Evolutionary conservation across 2,797 vertebrate species (phyloP).

Genomic region (Hipposideros larvatus): DNA sequence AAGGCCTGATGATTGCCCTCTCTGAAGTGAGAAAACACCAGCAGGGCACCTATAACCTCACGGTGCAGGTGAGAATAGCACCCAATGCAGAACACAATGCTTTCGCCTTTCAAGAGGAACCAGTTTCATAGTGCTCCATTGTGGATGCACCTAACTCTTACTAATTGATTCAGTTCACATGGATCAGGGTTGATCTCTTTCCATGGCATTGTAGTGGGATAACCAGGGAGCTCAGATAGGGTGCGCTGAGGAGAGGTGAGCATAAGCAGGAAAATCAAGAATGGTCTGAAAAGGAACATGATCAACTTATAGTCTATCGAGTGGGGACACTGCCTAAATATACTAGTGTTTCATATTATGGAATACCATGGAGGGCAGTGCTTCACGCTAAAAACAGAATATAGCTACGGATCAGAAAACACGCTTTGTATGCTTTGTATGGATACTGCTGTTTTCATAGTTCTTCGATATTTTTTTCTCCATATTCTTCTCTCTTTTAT

Average conservation of each 20-base stretch:
- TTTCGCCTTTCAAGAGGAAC: background rate
- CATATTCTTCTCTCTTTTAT: background rate
- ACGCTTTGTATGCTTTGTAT: background rate
- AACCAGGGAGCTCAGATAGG: background rate
- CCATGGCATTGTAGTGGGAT: fast-evolving
- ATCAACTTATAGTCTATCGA: background rate
- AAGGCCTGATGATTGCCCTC: constrained; percentile 92
- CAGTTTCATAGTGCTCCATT: fast-evolving
- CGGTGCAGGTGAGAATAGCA: constrained; percentile 92
- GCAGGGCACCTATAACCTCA: constrained; percentile 90
- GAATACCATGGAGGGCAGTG: background rate
- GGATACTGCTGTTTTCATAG: background rate
- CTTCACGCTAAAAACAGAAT: background rate
- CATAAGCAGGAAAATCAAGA: background rate
- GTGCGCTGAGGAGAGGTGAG: background rate
- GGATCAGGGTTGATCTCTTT: background rate
- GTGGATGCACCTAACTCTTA: background rate
- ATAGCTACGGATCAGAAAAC: background rate
- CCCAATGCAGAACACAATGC: fast-evolving
- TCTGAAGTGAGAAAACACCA: constrained; percentile 91
- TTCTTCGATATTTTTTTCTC: background rate
- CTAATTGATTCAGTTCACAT: fast-evolving
- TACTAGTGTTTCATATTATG: background rate
- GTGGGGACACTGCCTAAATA: fast-evolving
- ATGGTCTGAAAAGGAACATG: background rate